Evolutionary conservation across 2,888 invertebrate genomes (phyloP).

Genomic region (Sialis lutaria): DNA sequence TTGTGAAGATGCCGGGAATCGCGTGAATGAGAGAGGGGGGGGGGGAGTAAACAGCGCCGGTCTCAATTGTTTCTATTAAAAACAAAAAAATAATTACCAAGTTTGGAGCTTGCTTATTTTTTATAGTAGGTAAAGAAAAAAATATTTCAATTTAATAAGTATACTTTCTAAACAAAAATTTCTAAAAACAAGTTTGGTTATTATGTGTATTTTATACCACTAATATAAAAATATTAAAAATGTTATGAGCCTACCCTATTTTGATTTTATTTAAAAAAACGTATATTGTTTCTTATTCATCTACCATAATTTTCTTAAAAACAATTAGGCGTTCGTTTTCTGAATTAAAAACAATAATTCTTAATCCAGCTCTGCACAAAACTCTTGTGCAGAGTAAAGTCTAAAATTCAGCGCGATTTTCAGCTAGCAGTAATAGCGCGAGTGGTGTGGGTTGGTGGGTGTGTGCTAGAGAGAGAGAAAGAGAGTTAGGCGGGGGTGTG

Average conservation of each 20-base stretch:
- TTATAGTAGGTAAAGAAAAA: not conserved
- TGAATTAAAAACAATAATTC: no score
- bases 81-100: not conserved
- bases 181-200: no score
- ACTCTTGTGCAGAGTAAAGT: constrained; percentile 1
- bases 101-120: not conserved
- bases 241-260: no score
- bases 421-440: constrained; percentile 4
- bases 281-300: no score
- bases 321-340: no score
- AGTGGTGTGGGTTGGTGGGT: not conserved
- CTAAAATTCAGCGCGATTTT: constrained; percentile 6
- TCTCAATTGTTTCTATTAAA: not conserved
- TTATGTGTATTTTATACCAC: not conserved
- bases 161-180: no score
- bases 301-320: no score
- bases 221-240: no score
- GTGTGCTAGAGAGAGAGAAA: not conserved
- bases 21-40: not conserved
- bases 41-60: not conserved
- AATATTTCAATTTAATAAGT: no score
- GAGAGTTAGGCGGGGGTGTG: not conserved
- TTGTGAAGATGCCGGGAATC: not conserved
- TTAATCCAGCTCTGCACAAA: no score
- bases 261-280: no score